Evolutionary conservation across 2,797 vertebrate species (phyloP).

Genomic region (Enteromius unitaeniatus): DNA sequence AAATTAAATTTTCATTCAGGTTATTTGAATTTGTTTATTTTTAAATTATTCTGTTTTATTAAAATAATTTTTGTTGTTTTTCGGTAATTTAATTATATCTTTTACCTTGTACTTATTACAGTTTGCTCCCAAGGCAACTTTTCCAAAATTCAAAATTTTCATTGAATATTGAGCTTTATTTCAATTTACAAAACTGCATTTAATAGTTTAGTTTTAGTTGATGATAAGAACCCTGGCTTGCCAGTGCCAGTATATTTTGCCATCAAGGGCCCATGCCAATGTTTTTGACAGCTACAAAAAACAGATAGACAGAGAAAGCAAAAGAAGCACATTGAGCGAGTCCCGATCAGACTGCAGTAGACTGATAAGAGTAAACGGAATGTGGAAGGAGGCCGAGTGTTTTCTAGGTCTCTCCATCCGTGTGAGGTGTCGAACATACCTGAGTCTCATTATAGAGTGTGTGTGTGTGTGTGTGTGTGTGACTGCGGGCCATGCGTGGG

Average conservation of each 20-base stretch:
- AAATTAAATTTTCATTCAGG: background rate
- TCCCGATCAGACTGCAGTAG: conserved; percentile 13
- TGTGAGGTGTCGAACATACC: conserved; percentile 41
- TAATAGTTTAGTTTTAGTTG: background rate
- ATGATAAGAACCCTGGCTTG: background rate
- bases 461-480: conserved; percentile 23
- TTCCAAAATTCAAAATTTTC: background rate
- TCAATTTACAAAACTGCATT: background rate
- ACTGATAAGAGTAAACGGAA: conserved; percentile 28
- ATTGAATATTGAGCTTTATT: background rate
- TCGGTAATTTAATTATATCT: no score
- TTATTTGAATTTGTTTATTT: background rate
- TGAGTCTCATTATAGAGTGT: conserved; percentile 43
- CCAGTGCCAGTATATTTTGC: conserved; percentile 20
- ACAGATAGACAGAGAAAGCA: conserved; percentile 25
- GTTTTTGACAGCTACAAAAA: conserved; percentile 20
- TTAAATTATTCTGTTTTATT: background rate
- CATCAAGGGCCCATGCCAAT: conserved; percentile 7
- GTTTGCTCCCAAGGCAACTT: background rate
- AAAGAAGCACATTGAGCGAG: background rate
- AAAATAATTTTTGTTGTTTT: background rate
- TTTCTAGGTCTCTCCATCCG: conserved; percentile 37
- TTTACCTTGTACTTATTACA: background rate
- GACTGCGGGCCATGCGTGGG: conserved; percentile 44
- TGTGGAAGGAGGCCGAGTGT: conserved; percentile 10